Evolutionary conservation across 2,797 vertebrate species (phyloP), one percentile per base, ranked within the genome.

Genomic region (Enteromius mattozi): DNA sequence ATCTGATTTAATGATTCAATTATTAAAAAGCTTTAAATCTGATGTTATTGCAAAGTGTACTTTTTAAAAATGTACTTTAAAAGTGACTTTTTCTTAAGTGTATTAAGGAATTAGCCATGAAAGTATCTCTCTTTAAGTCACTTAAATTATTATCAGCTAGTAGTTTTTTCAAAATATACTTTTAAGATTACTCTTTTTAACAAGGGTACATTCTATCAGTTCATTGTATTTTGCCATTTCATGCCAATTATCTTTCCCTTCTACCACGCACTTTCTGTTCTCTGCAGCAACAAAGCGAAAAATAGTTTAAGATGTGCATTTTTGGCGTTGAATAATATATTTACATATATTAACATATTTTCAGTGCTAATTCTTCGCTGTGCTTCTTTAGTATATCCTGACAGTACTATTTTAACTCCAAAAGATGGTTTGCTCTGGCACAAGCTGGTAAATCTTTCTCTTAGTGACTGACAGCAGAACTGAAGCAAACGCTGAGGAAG

Each of bases 401-500:
- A 21, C 51, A 21, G 51, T 3, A 9, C 19, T 54, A 54, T 21
- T 54, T 54, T 21, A 54, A n/a, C 1, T 2, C 7, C 19, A 21
- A 54, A 19, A 54, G 19, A 1, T 3, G 7, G 7, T 9, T 21
- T 54, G 7, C 2, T 7, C 6, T 51, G 49, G 49, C 2, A 6
- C 6, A 54, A 54, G 6, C 49, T 56, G 7, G 51, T 56, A 56
- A 54, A n/a, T 9, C 54, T 56, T 8, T 2, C 51, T 7, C 51
- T 56, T n/a, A 33, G 45, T 83, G 27, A 40, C 21, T 79, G 70
- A 17, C 16, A 71, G 61, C 17, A 40, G 51, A 65, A 56, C 40
- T 59, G 27, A 42, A 27, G 37, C 61, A 65, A 63, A 63, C 6
- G 13, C 13, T 33, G 61, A 27, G 2, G 13, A 27, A 63, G 5